Evolutionary conservation across 2,113 vertebrate genomes (phyloP).

Genomic region (Poicephalus meyeri): DNA sequence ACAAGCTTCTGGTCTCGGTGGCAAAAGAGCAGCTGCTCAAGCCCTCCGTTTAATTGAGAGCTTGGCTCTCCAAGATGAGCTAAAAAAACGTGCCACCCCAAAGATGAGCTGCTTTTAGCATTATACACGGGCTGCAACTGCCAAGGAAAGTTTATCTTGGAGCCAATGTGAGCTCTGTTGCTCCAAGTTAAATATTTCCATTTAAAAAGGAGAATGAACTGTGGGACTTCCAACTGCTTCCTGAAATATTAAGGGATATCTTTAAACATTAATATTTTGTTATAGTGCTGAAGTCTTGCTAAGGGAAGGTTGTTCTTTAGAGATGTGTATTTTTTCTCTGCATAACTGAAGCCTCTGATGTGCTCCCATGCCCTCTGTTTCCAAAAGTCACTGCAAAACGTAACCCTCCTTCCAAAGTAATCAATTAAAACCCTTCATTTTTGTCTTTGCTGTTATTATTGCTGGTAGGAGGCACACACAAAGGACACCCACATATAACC

Average conservation of each 20-base stretch:
- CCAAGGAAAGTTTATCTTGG: conserved; percentile 80
- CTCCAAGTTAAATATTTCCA: conserved; percentile 83
- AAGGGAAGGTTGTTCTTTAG: conserved; percentile 45
- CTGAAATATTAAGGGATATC: conserved; percentile 73
- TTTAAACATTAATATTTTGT: conserved; percentile 74
- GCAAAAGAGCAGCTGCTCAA: conserved; percentile 70
- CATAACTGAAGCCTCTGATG: conserved; percentile 44
- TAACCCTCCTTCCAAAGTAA: background rate
- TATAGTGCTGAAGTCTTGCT: conserved; percentile 66
- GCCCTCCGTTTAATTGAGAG: conserved; percentile 60
- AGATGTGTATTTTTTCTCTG: conserved; percentile 19
- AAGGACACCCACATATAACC: background rate
- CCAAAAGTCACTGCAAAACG: background rate
- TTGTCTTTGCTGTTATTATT: background rate
- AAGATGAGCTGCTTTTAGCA: conserved; percentile 73
- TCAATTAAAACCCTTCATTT: background rate
- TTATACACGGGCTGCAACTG: conserved; percentile 70
- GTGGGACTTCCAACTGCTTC: conserved; percentile 71
- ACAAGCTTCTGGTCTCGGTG: conserved; percentile 63
- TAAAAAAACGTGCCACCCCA: conserved; percentile 57
- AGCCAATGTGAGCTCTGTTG: conserved; percentile 63
- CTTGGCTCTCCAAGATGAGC: conserved; percentile 69
- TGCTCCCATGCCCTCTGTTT: background rate
- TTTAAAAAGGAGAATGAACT: conserved; percentile 73
- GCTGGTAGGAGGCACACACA: background rate